Evolutionary conservation across 2,888 invertebrate genomes (phyloP).

Genomic region (Phymatocera aterrima): DNA sequence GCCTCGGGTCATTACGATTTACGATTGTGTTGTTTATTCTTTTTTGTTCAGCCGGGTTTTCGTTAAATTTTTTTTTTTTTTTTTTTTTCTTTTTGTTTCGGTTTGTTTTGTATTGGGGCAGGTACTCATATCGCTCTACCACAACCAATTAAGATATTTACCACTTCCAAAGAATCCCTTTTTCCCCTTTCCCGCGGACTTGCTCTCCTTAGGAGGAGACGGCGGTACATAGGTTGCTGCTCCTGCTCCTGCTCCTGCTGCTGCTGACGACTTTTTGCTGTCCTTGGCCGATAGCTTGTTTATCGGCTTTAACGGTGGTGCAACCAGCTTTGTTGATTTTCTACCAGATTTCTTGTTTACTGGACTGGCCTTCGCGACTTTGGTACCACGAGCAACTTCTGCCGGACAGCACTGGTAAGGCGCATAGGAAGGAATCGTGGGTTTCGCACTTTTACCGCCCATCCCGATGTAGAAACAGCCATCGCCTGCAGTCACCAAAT

Average conservation of each 20-base stretch:
- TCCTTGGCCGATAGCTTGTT: conserved; percentile 75
- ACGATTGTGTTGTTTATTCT: too few species aligned
- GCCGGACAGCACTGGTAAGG: conserved; percentile 96
- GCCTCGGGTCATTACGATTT: too few species aligned
- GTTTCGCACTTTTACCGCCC: conserved; percentile 88
- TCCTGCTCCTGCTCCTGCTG: too few species aligned
- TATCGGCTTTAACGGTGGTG: conserved; percentile 67
- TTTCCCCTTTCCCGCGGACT: conserved; percentile 79
- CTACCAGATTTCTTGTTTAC: conserved; percentile 58
- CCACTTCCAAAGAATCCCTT: conserved; percentile 91
- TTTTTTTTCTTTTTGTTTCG: not conserved
- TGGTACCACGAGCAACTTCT: conserved; percentile 87
- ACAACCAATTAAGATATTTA: conserved; percentile 87
- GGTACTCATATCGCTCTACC: conserved; percentile 75
- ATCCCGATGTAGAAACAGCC: conserved; percentile 98
- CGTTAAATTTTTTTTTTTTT: not conserved
- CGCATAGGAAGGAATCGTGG: conserved; percentile 87
- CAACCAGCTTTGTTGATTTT: conserved; percentile 57
- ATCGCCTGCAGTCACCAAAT: conserved; percentile 97
- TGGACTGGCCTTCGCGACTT: conserved; percentile 85
- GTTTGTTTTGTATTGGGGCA: conserved; percentile 26
- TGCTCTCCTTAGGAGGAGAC: conserved; percentile 66
- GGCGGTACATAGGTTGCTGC: conserved; percentile 57
- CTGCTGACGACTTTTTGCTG: conserved; percentile 73
- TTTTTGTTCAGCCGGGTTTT: not conserved